Base-by-base conservation (phyloP, 2,888 invertebrate genomes). In the Blastobasis adustella region DNA sequence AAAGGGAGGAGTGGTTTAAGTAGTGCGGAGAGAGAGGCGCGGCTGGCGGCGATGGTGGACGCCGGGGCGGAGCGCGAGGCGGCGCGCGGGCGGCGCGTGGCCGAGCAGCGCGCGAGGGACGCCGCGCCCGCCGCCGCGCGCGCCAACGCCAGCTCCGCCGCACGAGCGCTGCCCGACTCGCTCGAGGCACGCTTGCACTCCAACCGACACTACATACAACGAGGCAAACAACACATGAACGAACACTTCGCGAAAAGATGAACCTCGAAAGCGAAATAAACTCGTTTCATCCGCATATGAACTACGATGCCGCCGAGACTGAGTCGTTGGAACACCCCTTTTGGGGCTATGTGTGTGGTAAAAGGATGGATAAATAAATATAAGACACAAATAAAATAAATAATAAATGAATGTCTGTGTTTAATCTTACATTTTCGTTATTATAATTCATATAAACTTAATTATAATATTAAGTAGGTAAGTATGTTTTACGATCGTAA, bases 151-250 rank as follows among this genome's bases (percentile, higher is more conserved):
- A 83, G 58, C 73, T 76, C 61, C 85, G 88, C 57, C 80, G 90
- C 68, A 67, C 89, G 65, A 50, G 92, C 93, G 0, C 90, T 91
- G 59, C 90, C 90, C 36, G 92, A 92, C 51, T 93, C 93, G 7
- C 93, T 98, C 0, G 96, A 96, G 69, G 92, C 93, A 57, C 90
- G 98, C 61, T 93, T 98, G 49, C 95, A 94, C 69, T 92, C 97
- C 9, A 98, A 97, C 73, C 91, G 95, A 45, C 95, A 97, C 76
- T 95, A 96, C 66, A 95, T 98, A 59, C 98, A 98, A 76, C 90
- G 97, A 53, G 93, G 94, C 4, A 90, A 90, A 23, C 84, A 90
- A 37, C 93, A 95, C 49, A 96, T 98, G 95, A 93, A 96, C 64
- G 90, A 92, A 55, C 93, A 96, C 80, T 98, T 98, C 86, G 95